Evolutionary conservation across 2,888 invertebrate genomes (phyloP), one percentile per base, ranked within the genome.

Genomic region (Helleia helle): DNA sequence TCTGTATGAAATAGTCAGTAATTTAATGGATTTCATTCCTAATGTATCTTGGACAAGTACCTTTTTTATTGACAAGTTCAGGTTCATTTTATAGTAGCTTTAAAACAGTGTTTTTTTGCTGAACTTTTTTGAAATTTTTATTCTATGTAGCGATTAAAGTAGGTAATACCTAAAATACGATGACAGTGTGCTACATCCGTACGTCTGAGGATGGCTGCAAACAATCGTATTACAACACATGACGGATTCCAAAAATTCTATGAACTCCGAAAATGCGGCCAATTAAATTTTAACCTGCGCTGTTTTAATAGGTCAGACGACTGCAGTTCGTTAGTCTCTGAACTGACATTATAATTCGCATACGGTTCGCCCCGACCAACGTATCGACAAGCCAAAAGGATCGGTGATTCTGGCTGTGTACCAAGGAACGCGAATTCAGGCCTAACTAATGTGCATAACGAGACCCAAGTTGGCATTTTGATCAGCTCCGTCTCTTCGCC

Each of bases 321-420:
- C 69, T 71, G 70, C 76, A 79, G 81, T 83, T 80, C 81, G 77
- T 83, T 81, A 80, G 71, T 83, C 83, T 83, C 73, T 75, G 71
- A 73, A 80, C 72, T 75, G 79, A 79, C 80, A 80, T 83, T 81
- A 83, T 77, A 34, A 81, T 76, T 75, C 65, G 68, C 70, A 70
- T 64, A 61, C 73, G 66, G 64, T 64, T 71, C 66, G 69, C 69
- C 67, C 65, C 65, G 63, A 71, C 65, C 67, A 65, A 64, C 65
- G 65, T 71, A 77, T 75, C 77, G 72, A 79, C 73, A 77, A 72
- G 83, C 83, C 83, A 84, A 83, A 80, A 81, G 80, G 80, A 77
- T 75, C 73, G 72, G 69, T 65, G 70, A 68, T 81, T 83, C 79
- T 84, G 84, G 84, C 83, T 58, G 64, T 65, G 80, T 79, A 81